Conservation (phyloP, 2,888 invertebrate genomes). For the Sycophila texana region DNA sequence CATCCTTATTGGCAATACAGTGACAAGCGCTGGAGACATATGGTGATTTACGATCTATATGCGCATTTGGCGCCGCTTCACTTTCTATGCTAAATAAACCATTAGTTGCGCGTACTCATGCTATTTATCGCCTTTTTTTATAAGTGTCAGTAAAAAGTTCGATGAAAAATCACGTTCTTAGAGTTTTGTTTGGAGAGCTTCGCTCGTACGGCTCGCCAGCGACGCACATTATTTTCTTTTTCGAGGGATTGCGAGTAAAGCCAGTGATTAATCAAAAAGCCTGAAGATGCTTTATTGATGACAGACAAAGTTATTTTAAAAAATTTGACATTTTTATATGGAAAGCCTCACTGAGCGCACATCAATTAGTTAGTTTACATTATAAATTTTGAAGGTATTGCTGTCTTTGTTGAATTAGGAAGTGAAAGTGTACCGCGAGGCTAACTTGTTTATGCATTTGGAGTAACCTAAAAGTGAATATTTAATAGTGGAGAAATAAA, state of each 20-base stretch:
- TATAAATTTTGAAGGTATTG: too few relatives aligned
- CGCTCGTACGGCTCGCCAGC: background rate
- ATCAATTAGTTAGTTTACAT: too few relatives aligned
- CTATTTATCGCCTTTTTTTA: background rate
- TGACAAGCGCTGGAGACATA: background rate
- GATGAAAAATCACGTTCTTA: background rate
- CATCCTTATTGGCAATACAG: background rate
- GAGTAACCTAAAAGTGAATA: background rate
- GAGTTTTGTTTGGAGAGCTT: background rate
- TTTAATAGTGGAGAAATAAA: background rate
- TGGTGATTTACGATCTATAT: conserved; percentile 2
- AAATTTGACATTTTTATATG: background rate
- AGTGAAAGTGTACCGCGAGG: background rate
- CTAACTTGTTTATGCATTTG: background rate
- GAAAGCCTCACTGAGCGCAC: too few relatives aligned
- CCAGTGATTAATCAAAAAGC: background rate
- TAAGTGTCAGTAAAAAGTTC: background rate
- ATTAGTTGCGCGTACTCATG: background rate
- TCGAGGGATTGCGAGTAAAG: background rate
- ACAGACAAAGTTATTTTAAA: background rate
- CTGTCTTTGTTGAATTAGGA: background rate
- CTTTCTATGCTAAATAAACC: conserved; percentile 30
- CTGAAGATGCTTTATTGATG: background rate
- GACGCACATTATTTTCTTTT: background rate
- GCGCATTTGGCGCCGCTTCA: background rate